Evolutionary conservation across 2,797 vertebrate genomes (phyloP).

Genomic region (Lagocephalus sceleratus): DNA sequence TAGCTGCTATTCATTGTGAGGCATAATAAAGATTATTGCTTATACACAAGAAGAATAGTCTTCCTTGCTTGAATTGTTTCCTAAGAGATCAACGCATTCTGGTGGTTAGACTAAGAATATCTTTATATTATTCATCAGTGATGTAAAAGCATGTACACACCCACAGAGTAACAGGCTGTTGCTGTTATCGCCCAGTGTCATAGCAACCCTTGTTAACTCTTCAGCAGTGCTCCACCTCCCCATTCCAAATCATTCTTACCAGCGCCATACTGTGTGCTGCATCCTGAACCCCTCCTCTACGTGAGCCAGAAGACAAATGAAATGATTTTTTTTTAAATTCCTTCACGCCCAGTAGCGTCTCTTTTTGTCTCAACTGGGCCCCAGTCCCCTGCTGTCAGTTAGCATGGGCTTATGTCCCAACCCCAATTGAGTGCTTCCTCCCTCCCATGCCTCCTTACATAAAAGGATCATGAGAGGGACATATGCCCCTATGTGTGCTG

Average conservation of each 20-base stretch:
- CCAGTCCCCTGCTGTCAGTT: constrained; percentile 39
- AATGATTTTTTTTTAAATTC: not conserved
- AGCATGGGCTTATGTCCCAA: constrained; percentile 45
- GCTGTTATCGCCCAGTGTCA: constrained; percentile 41
- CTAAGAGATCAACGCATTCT: no score
- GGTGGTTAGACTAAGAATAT: not conserved
- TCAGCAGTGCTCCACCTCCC: not conserved
- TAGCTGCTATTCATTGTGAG: not conserved
- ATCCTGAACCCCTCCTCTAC: constrained; percentile 2
- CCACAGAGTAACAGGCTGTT: constrained; percentile 37
- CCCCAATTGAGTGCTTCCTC: constrained; percentile 16
- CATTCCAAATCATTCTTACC: not conserved
- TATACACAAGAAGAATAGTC: no score
- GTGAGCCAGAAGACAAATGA: constrained; percentile 15
- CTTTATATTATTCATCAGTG: constrained; percentile 1
- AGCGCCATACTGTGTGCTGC: not conserved
- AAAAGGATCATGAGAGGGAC: constrained; percentile 50
- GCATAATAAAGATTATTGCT: no score
- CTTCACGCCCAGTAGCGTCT: constrained; percentile 10
- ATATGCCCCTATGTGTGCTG: constrained; percentile 44
- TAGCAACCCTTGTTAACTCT: constrained; percentile 50
- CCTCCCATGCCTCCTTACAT: constrained; percentile 34
- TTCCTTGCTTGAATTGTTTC: no score
- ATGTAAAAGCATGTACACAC: not conserved
- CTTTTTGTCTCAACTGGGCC: constrained; percentile 8